Conservation (phyloP, 2,888 invertebrate genomes). For the Dioctria linearis region DNA sequence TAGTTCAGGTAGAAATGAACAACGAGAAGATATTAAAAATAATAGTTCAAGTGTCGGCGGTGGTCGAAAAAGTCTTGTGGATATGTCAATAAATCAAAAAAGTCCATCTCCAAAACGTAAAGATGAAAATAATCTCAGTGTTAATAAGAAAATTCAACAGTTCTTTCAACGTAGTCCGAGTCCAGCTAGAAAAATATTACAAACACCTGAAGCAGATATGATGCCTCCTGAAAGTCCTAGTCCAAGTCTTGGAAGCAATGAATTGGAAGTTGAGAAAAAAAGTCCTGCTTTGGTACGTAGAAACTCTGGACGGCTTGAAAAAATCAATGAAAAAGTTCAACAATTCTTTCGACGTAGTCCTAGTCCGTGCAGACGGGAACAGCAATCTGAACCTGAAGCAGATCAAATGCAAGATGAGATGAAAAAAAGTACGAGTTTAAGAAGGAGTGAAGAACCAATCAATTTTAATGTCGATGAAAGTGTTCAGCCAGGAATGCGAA, state of each 20-base stretch:
- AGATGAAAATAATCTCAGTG: slow-evolving; percentile 23
- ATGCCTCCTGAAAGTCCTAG: not conserved
- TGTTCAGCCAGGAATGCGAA: slow-evolving; percentile 64
- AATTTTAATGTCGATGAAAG: slow-evolving; percentile 65
- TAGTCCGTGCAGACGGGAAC: slow-evolving; percentile 46
- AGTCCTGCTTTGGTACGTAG: slow-evolving; percentile 24
- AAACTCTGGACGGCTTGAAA: slow-evolving; percentile 27
- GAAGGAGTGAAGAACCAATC: slow-evolving; percentile 68
- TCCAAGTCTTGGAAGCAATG: not conserved
- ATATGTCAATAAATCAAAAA: slow-evolving; percentile 34
- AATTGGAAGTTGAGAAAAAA: slow-evolving; percentile 1
- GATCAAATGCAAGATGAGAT: slow-evolving; percentile 24
- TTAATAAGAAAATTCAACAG: slow-evolving; percentile 55
- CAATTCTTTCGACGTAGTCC: slow-evolving; percentile 54
- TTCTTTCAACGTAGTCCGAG: slow-evolving; percentile 56
- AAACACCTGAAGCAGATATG: not conserved
- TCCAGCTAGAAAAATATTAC: slow-evolving; percentile 36
- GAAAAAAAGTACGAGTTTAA: slow-evolving; percentile 62
- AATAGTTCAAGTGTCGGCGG: slow-evolving; percentile 44
- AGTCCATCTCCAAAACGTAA: slow-evolving; percentile 7
- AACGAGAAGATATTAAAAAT: not conserved
- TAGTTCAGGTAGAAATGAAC: not conserved
- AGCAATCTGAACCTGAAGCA: slow-evolving; percentile 43
- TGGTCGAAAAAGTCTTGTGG: slow-evolving; percentile 59
- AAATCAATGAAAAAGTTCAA: slow-evolving; percentile 53